Conservation (phyloP, 2,888 invertebrate species). For the Synergus itoensis region DNA sequence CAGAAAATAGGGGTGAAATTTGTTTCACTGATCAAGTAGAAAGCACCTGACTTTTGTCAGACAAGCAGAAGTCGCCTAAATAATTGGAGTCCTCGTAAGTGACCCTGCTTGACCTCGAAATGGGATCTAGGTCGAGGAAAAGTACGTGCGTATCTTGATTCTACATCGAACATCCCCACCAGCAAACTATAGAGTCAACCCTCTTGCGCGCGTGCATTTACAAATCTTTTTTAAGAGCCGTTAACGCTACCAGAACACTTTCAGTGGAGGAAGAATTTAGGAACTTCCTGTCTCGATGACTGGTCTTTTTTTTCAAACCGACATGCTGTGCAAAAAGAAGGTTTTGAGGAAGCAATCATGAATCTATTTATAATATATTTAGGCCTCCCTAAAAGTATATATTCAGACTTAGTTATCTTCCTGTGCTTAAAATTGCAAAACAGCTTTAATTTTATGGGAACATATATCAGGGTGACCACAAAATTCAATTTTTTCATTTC, state of each 20-base stretch:
- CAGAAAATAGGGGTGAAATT: not conserved
- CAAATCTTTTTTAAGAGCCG: constrained; percentile 7
- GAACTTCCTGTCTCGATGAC: not conserved
- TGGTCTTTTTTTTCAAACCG: not conserved
- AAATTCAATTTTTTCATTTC: too few relatives aligned
- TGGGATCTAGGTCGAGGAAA: constrained; percentile 59
- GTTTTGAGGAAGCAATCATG: not conserved
- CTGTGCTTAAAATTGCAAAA: not conserved
- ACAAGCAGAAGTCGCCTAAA: constrained; percentile 1
- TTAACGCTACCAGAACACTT: constrained; percentile 5
- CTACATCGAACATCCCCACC: constrained; percentile 50
- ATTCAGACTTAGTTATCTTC: not conserved
- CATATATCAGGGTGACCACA: not conserved
- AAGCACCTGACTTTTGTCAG: constrained; percentile 6
- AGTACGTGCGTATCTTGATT: constrained; percentile 58
- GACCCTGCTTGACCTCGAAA: constrained; percentile 55
- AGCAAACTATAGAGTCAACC: constrained; percentile 15
- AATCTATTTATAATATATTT: constrained; percentile 17
- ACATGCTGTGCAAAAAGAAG: not conserved
- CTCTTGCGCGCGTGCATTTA: constrained; percentile 12
- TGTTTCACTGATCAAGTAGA: constrained; percentile 4
- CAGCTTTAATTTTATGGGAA: not conserved
- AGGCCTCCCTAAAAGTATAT: not conserved
- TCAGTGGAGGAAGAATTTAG: not conserved
- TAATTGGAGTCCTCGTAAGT: constrained; percentile 43